Conservation (phyloP, 2,113 vertebrate species). For the Callaeas wilsoni region DNA sequence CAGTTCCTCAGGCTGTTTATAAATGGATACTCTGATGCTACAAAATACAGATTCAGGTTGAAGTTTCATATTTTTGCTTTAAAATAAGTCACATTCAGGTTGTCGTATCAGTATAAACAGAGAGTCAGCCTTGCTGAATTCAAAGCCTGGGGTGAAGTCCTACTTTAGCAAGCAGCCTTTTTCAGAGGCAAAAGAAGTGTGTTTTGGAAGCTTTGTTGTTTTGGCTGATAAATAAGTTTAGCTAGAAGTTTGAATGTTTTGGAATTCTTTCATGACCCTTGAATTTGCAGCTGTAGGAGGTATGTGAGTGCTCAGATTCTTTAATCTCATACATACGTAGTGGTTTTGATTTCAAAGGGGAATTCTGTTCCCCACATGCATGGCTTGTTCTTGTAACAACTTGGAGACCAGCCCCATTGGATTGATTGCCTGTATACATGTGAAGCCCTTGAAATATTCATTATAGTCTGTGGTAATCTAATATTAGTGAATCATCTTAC, state of each 20-base stretch:
- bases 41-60: neutral
- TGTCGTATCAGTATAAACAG: neutral
- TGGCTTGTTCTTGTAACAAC: neutral
- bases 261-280: neutral
- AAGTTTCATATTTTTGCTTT: neutral
- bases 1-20: neutral
- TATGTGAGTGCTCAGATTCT: neutral
- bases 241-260: neutral
- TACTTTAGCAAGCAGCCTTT: neutral
- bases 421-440: neutral
- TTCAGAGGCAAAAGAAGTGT: neutral
- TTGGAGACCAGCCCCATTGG: neutral
- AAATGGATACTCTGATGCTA: neutral
- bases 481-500: neutral
- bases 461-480: neutral
- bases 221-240: neutral
- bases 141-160: neutral
- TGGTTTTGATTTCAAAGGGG: neutral
- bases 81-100: neutral
- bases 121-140: slow-evolving; percentile 2
- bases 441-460: neutral
- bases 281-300: neutral
- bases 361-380: neutral
- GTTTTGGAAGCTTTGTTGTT: neutral
- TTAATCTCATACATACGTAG: neutral